Evolutionary conservation across 92 coral and sea anemone genomes (phyloP), one percentile per base, ranked within the genome.

Genomic region (Bergia puertoricense): DNA sequence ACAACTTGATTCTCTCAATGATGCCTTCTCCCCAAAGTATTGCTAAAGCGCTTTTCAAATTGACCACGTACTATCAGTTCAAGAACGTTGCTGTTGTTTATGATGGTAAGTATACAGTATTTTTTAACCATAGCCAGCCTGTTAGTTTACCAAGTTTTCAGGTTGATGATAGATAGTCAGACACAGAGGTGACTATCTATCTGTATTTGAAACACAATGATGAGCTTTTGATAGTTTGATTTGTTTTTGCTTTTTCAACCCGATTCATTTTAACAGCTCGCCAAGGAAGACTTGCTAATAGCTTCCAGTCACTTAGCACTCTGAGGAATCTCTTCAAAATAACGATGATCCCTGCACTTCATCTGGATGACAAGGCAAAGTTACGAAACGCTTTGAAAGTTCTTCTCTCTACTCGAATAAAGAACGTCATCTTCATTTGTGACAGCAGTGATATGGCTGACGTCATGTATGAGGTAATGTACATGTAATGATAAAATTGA

Each of bases 321-420:
- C 81, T 76, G 14, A 90, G 91, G 22, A 85, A 88, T 23, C 73
- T 67, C 6, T 93, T 87, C 84, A 77, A 90, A 41, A 91, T 95
- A 62, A 82, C 88, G 22, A 88, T 97, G 94, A 97, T 97, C 89
- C 98, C 99, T 7, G 98, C 91, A 48, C 95, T 97, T 2, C 62
- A 85, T 44, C 71, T 97, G 62, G 67, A 86, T 20, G 82, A 96
- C 88, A 89, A 79, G 45, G 79, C 46, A 23, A 44, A 89, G 74
- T 79, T 88, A 10, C 80, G 86, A 43, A 40, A 77, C 1, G 90
- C 95, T 11, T 76, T 95, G 39, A 92, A 51, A 54, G 81, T 51
- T n/a, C 77, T 95, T 40, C 85, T 69, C 88, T 87, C 89, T 54
- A 89, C 98, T 11, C 96, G 90, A 44, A 90, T 97, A 39, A 95